Conservation (phyloP, 2,888 invertebrate genomes). For the Magallana nippona region DNA sequence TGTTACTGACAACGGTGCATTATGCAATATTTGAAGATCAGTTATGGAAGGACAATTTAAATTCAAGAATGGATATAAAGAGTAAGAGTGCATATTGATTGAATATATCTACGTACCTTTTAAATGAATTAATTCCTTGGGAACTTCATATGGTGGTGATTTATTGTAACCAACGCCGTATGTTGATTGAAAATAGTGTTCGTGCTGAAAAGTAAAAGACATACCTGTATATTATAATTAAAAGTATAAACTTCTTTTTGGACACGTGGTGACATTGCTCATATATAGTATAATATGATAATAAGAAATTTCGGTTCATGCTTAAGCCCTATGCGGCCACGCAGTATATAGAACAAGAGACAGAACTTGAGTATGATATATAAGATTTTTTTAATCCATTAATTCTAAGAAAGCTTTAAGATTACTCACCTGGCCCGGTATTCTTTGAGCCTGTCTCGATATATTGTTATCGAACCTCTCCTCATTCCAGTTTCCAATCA, state of each 20-base stretch:
- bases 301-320: no score
- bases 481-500: constrained; percentile 78
- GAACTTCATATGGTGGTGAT: constrained; percentile 68
- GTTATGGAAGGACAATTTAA: neutral
- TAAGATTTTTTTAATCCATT: no score
- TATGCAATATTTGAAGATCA: neutral
- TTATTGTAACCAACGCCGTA: constrained; percentile 71
- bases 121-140: constrained; percentile 72
- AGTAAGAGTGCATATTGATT: no score
- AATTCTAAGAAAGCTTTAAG: no score
- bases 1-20: no score
- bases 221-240: neutral
- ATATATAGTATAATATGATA: no score
- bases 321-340: no score
- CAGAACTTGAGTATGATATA: no score
- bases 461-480: constrained; percentile 73
- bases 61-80: neutral
- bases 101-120: no score
- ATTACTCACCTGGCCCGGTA: constrained; percentile 75
- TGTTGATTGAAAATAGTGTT: constrained; percentile 74
- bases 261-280: no score
- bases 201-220: constrained; percentile 66
- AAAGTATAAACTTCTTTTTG: neutral
- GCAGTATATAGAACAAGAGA: no score
- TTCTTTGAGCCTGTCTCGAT: constrained; percentile 66